Base-by-base conservation (phyloP, 1,140 invertebrate species). In the Rhizoglyphus robini region DNA sequence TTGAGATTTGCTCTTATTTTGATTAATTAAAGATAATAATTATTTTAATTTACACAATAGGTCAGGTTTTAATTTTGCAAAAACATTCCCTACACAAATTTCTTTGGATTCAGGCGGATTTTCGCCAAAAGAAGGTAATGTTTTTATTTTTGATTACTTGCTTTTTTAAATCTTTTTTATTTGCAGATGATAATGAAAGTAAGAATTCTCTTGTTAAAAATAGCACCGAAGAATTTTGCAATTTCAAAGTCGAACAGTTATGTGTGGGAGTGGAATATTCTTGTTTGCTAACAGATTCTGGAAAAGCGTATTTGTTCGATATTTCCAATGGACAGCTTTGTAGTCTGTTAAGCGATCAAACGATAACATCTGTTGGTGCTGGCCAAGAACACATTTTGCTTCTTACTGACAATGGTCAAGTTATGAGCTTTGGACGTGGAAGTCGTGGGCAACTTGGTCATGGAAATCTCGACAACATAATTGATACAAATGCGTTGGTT, bases 391-490 rank as follows among this genome's bases (percentile, higher is more conserved):
- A 92, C 75, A 82, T 80, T 23, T 71, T 91, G 15, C 66, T 89
- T 36, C 75, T 92, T 2, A 83, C 86, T 62, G 78, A 81, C 66
- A 77, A 78, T 71, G 88, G 88, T 0, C 79, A 80, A 68, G 79
- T 93, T 65, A 90, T 85, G 71, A 84, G 83, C 18, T 88, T 84
- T 82, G 90, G 89, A 49, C 81, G 81, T 71, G 87, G 88, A 71
- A 86, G 85, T 86, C 83, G 88, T 65, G 86, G 90, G 32, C 89
- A 95, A 77, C 75, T 94, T 46, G 90, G 90, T 1, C 83, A 86
- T 75, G 83, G 83, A 20, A 79, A 80, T 70, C 74, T 88, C 5
- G 80, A 83, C 49, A 79, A 81, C 68, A 54, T 59, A 15, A n/a
- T 51, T 4, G 76, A 82, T 63, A 79, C 82, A 25, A 70, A 73